Evolutionary conservation across 2,797 vertebrate species (phyloP).

Genomic region (Xerus rutilus): DNA sequence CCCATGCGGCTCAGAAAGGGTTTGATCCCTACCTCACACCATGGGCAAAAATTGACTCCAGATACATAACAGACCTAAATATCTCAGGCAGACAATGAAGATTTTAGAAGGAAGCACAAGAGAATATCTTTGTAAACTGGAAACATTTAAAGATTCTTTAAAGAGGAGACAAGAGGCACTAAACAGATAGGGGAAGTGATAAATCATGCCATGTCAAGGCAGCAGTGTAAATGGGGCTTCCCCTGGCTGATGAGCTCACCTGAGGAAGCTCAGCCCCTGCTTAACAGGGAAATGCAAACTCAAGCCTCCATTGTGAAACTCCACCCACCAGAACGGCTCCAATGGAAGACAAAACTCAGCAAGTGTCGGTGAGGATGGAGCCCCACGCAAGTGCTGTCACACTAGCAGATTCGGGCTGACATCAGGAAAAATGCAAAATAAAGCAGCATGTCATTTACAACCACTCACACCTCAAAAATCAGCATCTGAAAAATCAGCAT

Average conservation of each 20-base stretch:
- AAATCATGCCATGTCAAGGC: neutral
- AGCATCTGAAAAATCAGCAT: neutral
- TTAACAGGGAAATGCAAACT: neutral
- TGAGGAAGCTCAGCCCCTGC: accelerated
- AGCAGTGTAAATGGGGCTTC: neutral
- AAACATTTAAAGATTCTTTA: neutral
- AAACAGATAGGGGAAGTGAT: neutral
- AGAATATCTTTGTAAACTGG: neutral
- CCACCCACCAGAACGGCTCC: neutral
- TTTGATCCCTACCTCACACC: neutral
- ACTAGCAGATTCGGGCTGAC: neutral
- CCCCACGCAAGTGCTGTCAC: neutral
- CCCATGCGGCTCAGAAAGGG: neutral
- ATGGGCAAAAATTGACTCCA: neutral
- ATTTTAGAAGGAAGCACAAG: neutral
- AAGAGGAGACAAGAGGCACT: neutral
- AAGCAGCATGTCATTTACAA: accelerated
- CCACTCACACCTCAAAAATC: neutral
- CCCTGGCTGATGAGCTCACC: accelerated
- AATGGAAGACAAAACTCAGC: neutral
- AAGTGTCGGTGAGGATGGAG: accelerated
- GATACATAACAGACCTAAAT: neutral
- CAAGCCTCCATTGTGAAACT: neutral
- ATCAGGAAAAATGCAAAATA: neutral
- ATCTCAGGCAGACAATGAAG: neutral